Conservation (phyloP, 2,113 vertebrate genomes). For the Alethe diademata region DNA sequence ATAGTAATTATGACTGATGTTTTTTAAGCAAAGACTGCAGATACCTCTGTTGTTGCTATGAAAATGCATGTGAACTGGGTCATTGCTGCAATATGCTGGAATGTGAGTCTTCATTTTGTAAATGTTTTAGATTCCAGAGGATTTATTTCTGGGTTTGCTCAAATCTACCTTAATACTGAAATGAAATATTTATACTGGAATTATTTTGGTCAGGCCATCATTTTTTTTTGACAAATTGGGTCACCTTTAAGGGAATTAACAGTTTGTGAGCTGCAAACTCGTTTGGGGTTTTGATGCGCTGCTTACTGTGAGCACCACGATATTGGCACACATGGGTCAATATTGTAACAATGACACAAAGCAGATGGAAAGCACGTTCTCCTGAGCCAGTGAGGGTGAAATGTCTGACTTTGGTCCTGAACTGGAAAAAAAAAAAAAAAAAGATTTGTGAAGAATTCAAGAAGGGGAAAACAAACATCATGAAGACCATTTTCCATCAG, state of each 20-base stretch:
- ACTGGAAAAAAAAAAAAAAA: not conserved
- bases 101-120: not conserved
- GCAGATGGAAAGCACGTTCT: not conserved
- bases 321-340: not conserved
- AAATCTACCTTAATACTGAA: not conserved
- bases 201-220: accelerated
- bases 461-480: not conserved
- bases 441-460: not conserved
- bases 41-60: not conserved
- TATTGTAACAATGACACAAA: not conserved
- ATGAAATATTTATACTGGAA: not conserved
- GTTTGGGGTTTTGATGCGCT: not conserved
- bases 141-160: not conserved
- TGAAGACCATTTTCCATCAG: not conserved
- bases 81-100: not conserved
- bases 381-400: not conserved
- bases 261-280: not conserved
- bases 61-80: conserved; percentile 1
- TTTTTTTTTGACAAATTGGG: not conserved
- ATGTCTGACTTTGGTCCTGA: not conserved
- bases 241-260: not conserved
- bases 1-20: not conserved
- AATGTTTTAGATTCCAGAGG: not conserved
- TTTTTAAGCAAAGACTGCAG: not conserved
- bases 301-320: accelerated